A percentile compares a stretch with the other conserved stretches of the same genome.
phyloP scores from a whole-genome alignment of 2,888 invertebrate genomes.

The Ischnura elegans region DNA sequence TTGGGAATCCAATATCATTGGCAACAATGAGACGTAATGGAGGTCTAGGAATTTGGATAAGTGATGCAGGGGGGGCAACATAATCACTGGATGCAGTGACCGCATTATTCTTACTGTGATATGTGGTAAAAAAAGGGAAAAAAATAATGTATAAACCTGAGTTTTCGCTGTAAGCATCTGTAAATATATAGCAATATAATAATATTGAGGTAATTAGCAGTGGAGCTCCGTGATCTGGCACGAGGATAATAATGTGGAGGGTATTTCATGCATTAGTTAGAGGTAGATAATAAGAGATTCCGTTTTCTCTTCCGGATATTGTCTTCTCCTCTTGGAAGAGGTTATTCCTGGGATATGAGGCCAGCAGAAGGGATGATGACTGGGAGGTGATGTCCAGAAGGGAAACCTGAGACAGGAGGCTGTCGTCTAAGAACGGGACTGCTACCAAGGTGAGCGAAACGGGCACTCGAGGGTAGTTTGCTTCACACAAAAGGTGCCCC shows the following conservation, averaged over 20 bases:
- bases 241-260: slow-evolving; percentile 67
- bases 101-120: slow-evolving; percentile 62
- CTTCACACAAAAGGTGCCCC: slow-evolving; percentile 19
- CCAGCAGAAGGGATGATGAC: slow-evolving; percentile 27
- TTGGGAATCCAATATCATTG: slow-evolving; percentile 40
- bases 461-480: slow-evolving; percentile 6
- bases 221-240: slow-evolving; percentile 66
- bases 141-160: slow-evolving; percentile 68
- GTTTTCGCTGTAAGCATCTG: slow-evolving; percentile 64
- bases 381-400: slow-evolving; percentile 54
- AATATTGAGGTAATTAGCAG: slow-evolving; percentile 68
- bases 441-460: slow-evolving; percentile 33
- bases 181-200: slow-evolving; percentile 64
- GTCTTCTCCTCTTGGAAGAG: slow-evolving; percentile 67
- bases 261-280: slow-evolving; percentile 57
- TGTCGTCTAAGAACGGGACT: slow-evolving; percentile 33
- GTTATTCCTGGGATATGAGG: slow-evolving; percentile 27
- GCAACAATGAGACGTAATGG: slow-evolving; percentile 46
- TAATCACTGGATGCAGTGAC: slow-evolving; percentile 66
- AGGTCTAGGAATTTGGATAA: slow-evolving; percentile 52
- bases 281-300: slow-evolving; percentile 67
- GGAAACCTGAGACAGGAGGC: slow-evolving; percentile 51
- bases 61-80: slow-evolving; percentile 64
- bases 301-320: slow-evolving; percentile 67
- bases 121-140: slow-evolving; percentile 59